phyloP scores from a whole-genome alignment of 1,140 invertebrate species.

The Hylaeus volcanicus region DNA sequence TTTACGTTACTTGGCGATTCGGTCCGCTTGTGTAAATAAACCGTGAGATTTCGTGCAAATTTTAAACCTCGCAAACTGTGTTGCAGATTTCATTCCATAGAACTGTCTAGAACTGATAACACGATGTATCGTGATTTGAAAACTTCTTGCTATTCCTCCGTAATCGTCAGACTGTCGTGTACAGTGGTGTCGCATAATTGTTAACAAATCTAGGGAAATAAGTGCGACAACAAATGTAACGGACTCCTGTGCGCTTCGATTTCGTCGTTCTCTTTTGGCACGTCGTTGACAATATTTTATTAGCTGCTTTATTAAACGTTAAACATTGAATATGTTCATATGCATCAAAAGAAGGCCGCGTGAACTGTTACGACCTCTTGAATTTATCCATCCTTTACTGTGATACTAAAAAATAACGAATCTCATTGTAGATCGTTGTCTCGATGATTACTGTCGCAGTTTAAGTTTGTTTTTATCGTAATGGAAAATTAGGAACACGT shows the following conservation, averaged over 20 bases:
- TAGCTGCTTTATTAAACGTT: background rate
- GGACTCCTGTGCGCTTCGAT: background rate
- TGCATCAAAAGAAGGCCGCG: no score
- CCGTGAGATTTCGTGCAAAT: background rate
- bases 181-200: constrained; percentile 3
- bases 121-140: background rate
- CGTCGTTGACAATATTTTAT: constrained; percentile 26
- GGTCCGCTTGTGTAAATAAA: background rate
- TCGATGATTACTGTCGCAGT: no score
- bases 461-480: no score
- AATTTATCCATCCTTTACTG: no score
- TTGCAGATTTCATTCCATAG: constrained; percentile 1
- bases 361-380: no score
- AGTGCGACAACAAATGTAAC: background rate
- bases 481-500: no score
- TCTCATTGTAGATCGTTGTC: no score
- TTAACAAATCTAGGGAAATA: background rate
- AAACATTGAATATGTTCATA: no score
- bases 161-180: constrained; percentile 9
- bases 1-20: background rate
- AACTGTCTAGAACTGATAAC: background rate
- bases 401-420: no score
- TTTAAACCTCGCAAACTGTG: constrained; percentile 6
- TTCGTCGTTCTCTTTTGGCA: constrained; percentile 33
- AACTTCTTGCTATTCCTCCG: constrained; percentile 6